Percentiles rank a stretch among this genome's conserved stretches.
Evolutionary conservation across 2,113 vertebrate genomes (phyloP).

Genomic region (Eubucco bourcierii): DNA sequence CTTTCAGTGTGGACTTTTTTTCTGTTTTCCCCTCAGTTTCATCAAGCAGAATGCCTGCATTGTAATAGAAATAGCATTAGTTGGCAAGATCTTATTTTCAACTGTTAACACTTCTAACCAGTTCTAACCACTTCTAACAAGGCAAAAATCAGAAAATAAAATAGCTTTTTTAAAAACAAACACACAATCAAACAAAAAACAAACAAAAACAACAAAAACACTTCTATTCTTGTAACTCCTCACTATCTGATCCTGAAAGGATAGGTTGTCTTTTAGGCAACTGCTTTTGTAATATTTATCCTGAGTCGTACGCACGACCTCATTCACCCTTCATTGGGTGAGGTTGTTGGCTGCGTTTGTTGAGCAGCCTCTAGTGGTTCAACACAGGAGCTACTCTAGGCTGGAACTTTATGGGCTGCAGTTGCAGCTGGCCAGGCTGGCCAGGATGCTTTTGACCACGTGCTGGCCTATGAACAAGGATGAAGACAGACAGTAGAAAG

Average conservation of each 20-base stretch:
- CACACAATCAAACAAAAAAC: too few relatives aligned
- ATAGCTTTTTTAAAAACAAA: neutral
- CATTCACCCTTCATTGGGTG: too few relatives aligned
- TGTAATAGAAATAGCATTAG: neutral
- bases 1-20: neutral
- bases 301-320: neutral
- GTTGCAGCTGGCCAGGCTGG: neutral
- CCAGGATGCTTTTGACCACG: neutral
- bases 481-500: neutral
- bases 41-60: neutral
- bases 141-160: neutral
- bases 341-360: neutral
- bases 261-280: neutral
- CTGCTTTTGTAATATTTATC: neutral
- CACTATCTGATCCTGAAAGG: neutral
- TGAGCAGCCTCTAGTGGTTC: conserved; percentile 49
- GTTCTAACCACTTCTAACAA: neutral
- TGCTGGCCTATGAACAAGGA: neutral
- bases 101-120: neutral
- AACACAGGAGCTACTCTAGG: neutral
- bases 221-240: neutral
- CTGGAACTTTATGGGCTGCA: accelerated
- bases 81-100: neutral
- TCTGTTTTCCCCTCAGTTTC: neutral
- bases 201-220: too few relatives aligned